Conservation (phyloP, 2,797 vertebrate species). For the Characodon lateralis region DNA sequence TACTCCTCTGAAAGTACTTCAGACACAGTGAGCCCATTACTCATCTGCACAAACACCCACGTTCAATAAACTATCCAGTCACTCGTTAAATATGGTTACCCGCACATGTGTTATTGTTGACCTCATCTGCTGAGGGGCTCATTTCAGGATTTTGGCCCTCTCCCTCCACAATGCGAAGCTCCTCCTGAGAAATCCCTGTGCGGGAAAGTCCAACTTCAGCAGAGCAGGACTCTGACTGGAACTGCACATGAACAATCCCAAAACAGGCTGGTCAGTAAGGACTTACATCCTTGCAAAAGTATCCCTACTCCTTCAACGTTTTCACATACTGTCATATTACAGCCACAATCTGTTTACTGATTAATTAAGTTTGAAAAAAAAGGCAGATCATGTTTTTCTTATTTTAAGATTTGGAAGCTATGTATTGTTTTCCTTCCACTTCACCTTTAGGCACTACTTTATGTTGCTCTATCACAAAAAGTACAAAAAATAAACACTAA, state of each 20-base stretch:
- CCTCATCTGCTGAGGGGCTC: slow-evolving; percentile 90
- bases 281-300: too few species aligned
- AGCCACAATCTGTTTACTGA: neutral
- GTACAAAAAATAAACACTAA: neutral
- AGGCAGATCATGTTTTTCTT: neutral
- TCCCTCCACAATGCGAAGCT: slow-evolving; percentile 93
- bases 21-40: neutral
- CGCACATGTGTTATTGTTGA: slow-evolving; percentile 97
- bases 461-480: neutral
- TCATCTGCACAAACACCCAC: neutral
- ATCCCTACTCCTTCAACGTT: neutral
- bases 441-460: neutral
- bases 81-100: slow-evolving; percentile 73
- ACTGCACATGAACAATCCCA: slow-evolving; percentile 73
- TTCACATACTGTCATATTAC: neutral
- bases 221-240: slow-evolving; percentile 91
- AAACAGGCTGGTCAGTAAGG: slow-evolving; percentile 3
- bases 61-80: slow-evolving; percentile 26
- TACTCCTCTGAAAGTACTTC: neutral
- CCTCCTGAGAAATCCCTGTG: slow-evolving; percentile 90
- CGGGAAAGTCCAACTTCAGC: slow-evolving; percentile 85
- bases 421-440: neutral
- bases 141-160: slow-evolving; percentile 89
- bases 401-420: neutral
- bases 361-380: neutral